Conservation (phyloP, 2,113 vertebrate genomes). For the Platanista minor region DNA sequence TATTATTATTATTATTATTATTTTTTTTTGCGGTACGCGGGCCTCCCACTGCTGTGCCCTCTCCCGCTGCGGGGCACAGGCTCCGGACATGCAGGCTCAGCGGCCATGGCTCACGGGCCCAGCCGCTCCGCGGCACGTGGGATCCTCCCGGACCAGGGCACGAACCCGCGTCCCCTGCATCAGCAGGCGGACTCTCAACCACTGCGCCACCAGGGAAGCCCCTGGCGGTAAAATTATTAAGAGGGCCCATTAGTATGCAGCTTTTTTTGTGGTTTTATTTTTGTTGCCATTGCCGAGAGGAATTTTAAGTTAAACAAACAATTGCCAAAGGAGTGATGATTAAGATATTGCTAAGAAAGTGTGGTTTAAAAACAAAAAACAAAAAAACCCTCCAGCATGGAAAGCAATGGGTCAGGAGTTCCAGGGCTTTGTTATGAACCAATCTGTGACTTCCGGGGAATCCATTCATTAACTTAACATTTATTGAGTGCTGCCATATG, state of each 20-base stretch:
- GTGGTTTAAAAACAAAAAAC: not conserved
- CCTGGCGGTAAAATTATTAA: conserved; percentile 40
- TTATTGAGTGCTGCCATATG: not conserved
- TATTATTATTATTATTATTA: too few species aligned
- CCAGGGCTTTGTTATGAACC: not conserved
- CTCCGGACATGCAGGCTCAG: too few species aligned
- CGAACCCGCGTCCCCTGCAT: too few species aligned
- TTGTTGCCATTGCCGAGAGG: conserved; percentile 58
- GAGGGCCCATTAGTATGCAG: conserved; percentile 38
- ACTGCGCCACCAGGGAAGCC: too few species aligned
- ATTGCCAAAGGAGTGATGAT: conserved; percentile 60
- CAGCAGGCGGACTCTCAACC: too few species aligned
- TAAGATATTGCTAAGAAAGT: conserved; percentile 31
- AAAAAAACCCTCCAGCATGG: not conserved
- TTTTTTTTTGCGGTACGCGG: too few species aligned
- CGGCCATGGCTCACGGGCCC: too few species aligned
- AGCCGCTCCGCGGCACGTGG: too few species aligned
- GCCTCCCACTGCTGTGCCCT: too few species aligned
- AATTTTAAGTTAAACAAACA: conserved; percentile 75
- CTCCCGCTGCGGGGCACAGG: too few species aligned
- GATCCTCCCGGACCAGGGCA: too few species aligned
- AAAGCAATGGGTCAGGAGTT: not conserved
- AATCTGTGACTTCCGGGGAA: not conserved
- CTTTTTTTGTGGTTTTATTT: conserved; percentile 53
- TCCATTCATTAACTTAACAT: not conserved